Base-by-base conservation (phyloP, 2,797 vertebrate genomes). In the Onychomys leucogaster region DNA sequence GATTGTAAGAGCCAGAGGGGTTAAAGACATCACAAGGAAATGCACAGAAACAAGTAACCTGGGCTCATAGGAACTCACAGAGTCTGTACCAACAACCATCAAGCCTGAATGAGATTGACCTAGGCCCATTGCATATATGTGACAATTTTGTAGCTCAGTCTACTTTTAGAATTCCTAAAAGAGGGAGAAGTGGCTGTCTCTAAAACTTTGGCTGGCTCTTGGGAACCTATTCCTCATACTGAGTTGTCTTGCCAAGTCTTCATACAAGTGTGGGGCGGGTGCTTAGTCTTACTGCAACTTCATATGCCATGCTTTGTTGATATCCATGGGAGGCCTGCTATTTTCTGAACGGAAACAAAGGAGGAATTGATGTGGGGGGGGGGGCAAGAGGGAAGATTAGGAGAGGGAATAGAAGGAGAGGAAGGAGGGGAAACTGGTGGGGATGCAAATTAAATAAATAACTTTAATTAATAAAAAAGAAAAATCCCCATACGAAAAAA, bases 331-430 rank as follows among this genome's bases (percentile, higher is more conserved):
- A 11, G n/a, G 9, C n/a, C 19, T 41, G 10, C 12, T 3, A 9
- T 73, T 73, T 73, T 37, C 8, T 41, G n/a, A 73, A 73, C 3
- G 11, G 69, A 23, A 41, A 73, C 4, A 23, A 73, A 23, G 19
- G 17, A 37, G 17, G n/a, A 41, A n/a, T 10, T 23, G n/a, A 23
- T 73, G n/a, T n/a, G n/a, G n/a, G 19, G 21, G n/a, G 8, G 8
- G 1, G 13, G 55, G 55, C 9, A 1, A 1, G 19, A 41, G 9
- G 9, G 69, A 9, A 73, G 4, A 4, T 37, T n/a, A 3, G 8
- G 29, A n/a, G 10, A 73, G 21, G 3, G 69, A 71, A 21, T 37
- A 19, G 9, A 10, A 41, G n/a, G n/a, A 41, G 21, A 21, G 19
- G 19, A 73, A 73, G n/a, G 69, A 41, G 69, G 19, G 9, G 4